Evolutionary conservation across 2,113 vertebrate species (phyloP).

Genomic region (Notechis scutatus): DNA sequence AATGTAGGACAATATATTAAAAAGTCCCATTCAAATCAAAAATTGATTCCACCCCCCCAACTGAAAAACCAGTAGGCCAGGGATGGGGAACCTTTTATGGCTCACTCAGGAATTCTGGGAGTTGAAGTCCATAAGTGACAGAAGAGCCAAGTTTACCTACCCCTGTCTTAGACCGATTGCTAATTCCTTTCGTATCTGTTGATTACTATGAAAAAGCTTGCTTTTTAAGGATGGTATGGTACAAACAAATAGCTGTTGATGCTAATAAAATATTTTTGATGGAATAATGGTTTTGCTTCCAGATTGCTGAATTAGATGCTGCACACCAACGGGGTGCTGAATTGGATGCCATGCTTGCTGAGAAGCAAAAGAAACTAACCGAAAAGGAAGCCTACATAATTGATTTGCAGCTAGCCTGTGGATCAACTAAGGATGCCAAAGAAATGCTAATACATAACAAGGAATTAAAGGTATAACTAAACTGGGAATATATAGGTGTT

Average conservation of each 20-base stretch:
- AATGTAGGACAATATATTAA: no score
- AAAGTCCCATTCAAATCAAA: no score
- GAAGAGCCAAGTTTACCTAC: no score
- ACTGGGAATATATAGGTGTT: neutral
- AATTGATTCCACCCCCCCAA: no score
- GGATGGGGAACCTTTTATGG: no score
- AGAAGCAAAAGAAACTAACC: conserved; percentile 77
- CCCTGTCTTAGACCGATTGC: neutral
- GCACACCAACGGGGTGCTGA: conserved; percentile 76
- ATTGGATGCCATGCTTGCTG: conserved; percentile 82
- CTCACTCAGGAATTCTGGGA: no score
- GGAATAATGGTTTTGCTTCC: neutral
- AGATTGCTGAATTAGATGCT: conserved; percentile 73
- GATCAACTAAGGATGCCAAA: conserved; percentile 51
- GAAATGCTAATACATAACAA: conserved; percentile 43
- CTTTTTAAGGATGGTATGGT: neutral
- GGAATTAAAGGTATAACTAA: conserved; percentile 64
- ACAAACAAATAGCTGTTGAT: neutral
- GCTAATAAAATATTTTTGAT: neutral
- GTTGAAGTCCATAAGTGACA: no score
- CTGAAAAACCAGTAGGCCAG: no score
- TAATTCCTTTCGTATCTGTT: neutral
- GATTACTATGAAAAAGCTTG: neutral
- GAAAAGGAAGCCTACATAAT: conserved; percentile 86
- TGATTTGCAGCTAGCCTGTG: conserved; percentile 75